Evolutionary conservation across 2,113 vertebrate genomes (phyloP).

Genomic region (Murina feae): DNA sequence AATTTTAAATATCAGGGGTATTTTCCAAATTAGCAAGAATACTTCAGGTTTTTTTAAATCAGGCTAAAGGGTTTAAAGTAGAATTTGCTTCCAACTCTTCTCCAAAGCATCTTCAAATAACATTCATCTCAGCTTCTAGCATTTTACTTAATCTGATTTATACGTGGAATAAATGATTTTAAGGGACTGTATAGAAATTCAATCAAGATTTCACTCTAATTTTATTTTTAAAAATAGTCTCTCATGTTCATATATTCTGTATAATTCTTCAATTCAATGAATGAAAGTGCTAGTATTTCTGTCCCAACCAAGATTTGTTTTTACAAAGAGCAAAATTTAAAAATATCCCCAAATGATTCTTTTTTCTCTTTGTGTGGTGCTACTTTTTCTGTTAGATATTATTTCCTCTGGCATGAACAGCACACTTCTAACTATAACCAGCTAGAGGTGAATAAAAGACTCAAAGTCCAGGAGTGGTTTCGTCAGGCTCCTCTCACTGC

Average conservation of each 20-base stretch:
- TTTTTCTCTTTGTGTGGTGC: not conserved
- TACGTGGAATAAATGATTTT: not conserved
- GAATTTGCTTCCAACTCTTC: not conserved
- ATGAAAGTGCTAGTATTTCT: not conserved
- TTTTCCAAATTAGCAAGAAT: constrained; percentile 46
- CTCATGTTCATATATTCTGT: not conserved
- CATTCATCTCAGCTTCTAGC: not conserved
- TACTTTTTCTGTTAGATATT: not conserved
- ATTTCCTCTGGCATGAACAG: not conserved
- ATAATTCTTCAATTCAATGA: not conserved
- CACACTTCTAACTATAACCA: not conserved
- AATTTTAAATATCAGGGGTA: constrained; percentile 6
- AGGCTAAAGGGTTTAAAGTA: not conserved
- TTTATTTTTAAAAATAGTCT: not conserved
- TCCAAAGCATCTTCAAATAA: not conserved
- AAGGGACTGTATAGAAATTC: not conserved
- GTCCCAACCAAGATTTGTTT: not conserved
- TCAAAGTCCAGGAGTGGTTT: not conserved
- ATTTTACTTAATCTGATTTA: not conserved
- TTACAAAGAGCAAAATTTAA: not conserved
- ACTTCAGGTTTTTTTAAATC: constrained; percentile 24
- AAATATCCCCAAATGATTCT: not conserved
- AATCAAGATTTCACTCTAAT: not conserved
- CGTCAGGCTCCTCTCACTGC: not conserved
- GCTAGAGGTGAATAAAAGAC: not conserved